Base-by-base conservation (phyloP, 2,797 vertebrate genomes). In the Danio kyathit region DNA sequence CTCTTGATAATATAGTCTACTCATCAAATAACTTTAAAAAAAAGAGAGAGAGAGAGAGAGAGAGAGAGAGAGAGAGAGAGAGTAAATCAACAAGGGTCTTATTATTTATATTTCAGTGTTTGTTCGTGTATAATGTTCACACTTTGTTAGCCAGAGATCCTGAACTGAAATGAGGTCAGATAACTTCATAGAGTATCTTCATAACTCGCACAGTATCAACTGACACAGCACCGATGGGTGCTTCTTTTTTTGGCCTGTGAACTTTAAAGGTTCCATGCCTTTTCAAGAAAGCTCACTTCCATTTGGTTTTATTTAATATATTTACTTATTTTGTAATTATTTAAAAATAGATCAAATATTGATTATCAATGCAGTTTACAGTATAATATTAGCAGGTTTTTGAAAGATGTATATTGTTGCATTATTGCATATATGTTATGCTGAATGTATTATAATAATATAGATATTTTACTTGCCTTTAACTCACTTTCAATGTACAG, bases 151-250 rank as follows among this genome's bases (percentile, higher is more conserved):
- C 41, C 49, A 72, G 8, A 0, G 38, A 56, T 63, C 57, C 48
- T 43, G 57, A 43, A 21, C 65, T 64, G 69, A 56, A 80, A 73
- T 48, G 1, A 79, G 67, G 38, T 79, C 77, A 79, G 17, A 79
- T 64, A 63, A 56, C 40, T 79, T 51, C 6, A n/a, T 41, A 29
- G 38, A 52, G 46, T 63, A 44, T 54, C 66, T 61, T 63, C n/a
- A 71, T 51, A 61, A 48, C 52, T 59, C 64, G 9, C 51, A 21
- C 11, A 41, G 19, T 74, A 57, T 80, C 70, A 66, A 61, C 19
- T 74, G 51, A 56, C 78, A 57, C 38, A 49, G 52, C 21, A 69
- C 65, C 9, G 17, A 29, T 71, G 21, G 6, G 1, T 17, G 48
- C 7, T 64, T 44, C 48, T 72, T 63, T 71, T 74, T 48, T 59